Conservation (phyloP, 2,797 vertebrate genomes). For the Capromys pilorides region DNA sequence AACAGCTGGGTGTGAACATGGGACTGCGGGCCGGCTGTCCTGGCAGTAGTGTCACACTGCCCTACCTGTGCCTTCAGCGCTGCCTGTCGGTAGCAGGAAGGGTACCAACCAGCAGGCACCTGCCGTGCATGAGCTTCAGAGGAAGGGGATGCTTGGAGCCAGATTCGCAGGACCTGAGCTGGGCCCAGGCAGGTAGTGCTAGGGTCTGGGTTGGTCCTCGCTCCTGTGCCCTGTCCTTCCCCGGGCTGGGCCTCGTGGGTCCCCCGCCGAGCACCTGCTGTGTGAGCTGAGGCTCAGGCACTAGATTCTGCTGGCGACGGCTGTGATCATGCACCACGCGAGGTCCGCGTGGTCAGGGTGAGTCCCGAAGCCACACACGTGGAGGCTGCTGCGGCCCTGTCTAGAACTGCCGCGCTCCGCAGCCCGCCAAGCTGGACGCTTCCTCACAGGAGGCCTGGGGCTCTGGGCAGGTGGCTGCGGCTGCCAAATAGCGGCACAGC, state of each 20-base stretch:
- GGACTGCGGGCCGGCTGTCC: neutral
- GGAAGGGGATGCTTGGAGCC: too few species aligned
- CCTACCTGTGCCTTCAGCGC: too few species aligned
- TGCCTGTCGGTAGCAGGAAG: too few species aligned
- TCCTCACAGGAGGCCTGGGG: neutral
- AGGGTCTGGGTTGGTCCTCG: neutral
- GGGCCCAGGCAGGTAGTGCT: too few species aligned
- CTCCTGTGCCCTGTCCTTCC: neutral
- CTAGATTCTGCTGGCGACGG: neutral
- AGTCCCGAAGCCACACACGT: neutral
- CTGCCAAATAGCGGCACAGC: fast-evolving
- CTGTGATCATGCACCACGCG: fast-evolving
- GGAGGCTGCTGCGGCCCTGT: neutral
- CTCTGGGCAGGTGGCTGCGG: neutral
- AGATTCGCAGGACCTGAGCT: too few species aligned
- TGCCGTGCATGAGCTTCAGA: too few species aligned
- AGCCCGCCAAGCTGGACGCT: neutral
- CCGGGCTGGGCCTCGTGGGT: neutral
- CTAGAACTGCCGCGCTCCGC: too few species aligned
- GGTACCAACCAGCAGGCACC: too few species aligned
- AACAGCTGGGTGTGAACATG: neutral
- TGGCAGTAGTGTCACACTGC: neutral
- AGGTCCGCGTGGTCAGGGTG: too few species aligned
- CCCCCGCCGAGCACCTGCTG: too few species aligned
- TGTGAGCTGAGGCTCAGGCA: neutral